Evolutionary conservation across 2,888 invertebrate genomes (phyloP).

Genomic region (Acleris literana): DNA sequence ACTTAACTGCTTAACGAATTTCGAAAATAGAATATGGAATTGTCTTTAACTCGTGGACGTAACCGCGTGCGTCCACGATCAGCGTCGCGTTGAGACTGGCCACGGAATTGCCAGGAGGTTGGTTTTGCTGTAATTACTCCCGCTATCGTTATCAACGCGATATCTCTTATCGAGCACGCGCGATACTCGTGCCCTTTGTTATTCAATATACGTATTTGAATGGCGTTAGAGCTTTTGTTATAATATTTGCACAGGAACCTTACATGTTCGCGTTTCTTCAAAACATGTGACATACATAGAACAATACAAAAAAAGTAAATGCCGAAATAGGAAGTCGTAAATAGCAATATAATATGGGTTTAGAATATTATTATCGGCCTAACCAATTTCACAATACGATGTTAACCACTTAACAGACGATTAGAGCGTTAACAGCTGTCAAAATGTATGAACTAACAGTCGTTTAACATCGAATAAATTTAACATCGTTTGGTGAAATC

Average conservation of each 20-base stretch:
- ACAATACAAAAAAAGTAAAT: not conserved
- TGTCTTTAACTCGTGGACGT: not conserved
- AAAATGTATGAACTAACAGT: too few species aligned
- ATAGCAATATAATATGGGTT: too few species aligned
- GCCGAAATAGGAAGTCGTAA: too few species aligned
- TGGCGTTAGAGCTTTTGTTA: conserved; percentile 15
- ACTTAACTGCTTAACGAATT: not conserved
- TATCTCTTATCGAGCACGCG: conserved; percentile 33
- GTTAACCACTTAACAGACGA: too few species aligned
- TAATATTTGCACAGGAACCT: not conserved
- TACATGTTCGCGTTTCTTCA: not conserved
- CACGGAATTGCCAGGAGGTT: not conserved
- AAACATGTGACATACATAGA: not conserved
- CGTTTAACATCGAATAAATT: too few species aligned
- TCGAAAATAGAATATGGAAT: not conserved
- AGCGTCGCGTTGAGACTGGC: conserved; percentile 5
- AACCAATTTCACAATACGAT: too few species aligned
- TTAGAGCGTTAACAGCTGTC: too few species aligned
- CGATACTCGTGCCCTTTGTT: conserved; percentile 24
- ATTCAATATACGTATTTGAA: conserved; percentile 20
- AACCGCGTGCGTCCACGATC: conserved; percentile 9
- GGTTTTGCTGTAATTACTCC: conserved; percentile 24
- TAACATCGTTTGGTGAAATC: too few species aligned
- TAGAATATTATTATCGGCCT: too few species aligned
- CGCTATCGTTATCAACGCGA: conserved; percentile 19